phyloP scores from a whole-genome alignment of 1,140 invertebrate species.

The Lepeophtheirus salmonis region DNA sequence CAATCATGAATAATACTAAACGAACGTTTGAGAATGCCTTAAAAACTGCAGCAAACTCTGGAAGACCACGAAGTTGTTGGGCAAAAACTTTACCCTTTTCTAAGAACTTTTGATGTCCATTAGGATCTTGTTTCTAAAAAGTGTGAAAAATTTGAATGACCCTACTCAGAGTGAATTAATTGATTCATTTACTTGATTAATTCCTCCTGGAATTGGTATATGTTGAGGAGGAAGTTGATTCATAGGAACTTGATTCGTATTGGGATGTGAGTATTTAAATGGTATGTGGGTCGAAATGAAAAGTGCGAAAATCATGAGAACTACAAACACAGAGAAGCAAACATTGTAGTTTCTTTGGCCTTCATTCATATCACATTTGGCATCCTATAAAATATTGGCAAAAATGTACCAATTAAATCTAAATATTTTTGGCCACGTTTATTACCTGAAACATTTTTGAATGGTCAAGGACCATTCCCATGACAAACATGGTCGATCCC shows the following conservation, averaged over 20 bases:
- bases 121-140: too few relatives aligned
- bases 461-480: constrained; percentile 92
- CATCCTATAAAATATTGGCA: constrained; percentile 45
- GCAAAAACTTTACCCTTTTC: constrained; percentile 68
- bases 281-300: constrained; percentile 67
- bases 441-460: too few relatives aligned
- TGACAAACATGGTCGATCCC: constrained; percentile 95
- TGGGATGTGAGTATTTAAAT: constrained; percentile 27
- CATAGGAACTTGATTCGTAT: constrained; percentile 3
- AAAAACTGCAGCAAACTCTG: constrained; percentile 75
- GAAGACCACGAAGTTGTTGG: constrained; percentile 69
- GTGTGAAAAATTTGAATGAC: too few relatives aligned
- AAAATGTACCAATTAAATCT: too few relatives aligned
- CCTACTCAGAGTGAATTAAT: too few relatives aligned
- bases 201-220: too few relatives aligned
- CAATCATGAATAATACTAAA: constrained; percentile 79
- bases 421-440: too few relatives aligned
- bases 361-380: constrained; percentile 62
- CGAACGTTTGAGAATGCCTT: constrained; percentile 75
- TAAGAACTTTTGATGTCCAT: neutral
- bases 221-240: neutral
- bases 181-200: too few relatives aligned
- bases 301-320: constrained; percentile 84
- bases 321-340: constrained; percentile 92
- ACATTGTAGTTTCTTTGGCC: constrained; percentile 94